These are phyloP conservation scores for Saccostrea echinata DNA, from an alignment of 1,140 invertebrate genomes.

Conservation along the genomic window DNA sequence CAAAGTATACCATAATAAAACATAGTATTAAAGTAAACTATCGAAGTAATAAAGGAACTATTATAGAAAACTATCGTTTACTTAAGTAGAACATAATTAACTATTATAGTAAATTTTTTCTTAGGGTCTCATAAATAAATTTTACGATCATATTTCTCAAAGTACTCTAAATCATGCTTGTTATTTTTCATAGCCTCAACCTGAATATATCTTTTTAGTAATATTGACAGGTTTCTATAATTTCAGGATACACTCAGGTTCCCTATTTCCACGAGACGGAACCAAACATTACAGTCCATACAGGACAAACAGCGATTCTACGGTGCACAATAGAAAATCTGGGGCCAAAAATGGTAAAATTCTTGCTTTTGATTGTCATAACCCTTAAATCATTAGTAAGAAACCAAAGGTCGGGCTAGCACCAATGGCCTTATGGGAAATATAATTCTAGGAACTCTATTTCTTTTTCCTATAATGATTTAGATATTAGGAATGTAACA, in stretches of 20 bases:
- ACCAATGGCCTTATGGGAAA: not conserved
- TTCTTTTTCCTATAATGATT: not conserved
- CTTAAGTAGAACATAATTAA: no score
- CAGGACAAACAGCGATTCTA: constrained; percentile 59
- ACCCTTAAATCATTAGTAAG: not conserved
- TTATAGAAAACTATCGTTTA: no score
- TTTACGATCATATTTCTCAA: no score
- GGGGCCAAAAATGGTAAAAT: constrained; percentile 62
- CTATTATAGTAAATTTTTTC: no score
- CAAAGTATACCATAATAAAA: no score
- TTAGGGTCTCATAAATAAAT: no score
- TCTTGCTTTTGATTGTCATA: not conserved
- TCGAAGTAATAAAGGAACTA: no score
- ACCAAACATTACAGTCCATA: constrained; percentile 52
- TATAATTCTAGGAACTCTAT: not conserved
- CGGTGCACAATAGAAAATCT: constrained; percentile 59
- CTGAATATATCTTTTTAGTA: no score
- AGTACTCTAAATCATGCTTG: no score
- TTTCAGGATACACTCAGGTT: not conserved
- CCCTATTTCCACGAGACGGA: constrained; percentile 50
- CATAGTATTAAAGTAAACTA: no score
- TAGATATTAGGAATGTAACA: not conserved
- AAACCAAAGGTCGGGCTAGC: not conserved
- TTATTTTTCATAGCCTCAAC: no score
- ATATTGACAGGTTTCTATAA: no score